Evolutionary conservation across 1,140 invertebrate genomes (phyloP), one percentile per base, ranked within the genome.

Genomic region (Ips nitidus): DNA sequence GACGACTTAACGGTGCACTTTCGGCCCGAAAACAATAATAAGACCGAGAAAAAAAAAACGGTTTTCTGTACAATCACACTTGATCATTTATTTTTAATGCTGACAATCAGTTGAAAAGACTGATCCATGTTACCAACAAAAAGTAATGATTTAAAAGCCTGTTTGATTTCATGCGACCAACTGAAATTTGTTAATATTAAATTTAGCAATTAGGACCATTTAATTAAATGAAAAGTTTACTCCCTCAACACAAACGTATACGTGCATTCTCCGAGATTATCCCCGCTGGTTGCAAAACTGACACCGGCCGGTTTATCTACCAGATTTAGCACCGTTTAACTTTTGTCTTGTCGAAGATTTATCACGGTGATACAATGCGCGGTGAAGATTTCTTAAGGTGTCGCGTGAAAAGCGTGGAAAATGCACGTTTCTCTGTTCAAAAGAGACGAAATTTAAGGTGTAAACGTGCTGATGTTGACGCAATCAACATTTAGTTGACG

Each of bases 271-370:
- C 7, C n/a, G 37, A 59, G 41, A 41, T 59, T 59, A n/a, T 59
- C 41, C 57, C 41, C 57, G 57, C 38, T 59, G 8, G 41, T 41
- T 41, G 57, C 57, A 8, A 3, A 59, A 59, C 57, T 68, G 66
- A 68, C 66, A 68, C 57, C 57, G 40, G 66, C 66, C 66, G 61
- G 41, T 68, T 68, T 68, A 68, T 68, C 58, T 68, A 66, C 64
- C 64, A 66, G 64, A 58, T 66, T 66, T 66, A 66, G 55, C 55
- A 66, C 64, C 64, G 64, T 66, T 66, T 66, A 58, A 58, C 64
- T 66, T 66, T 66, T 66, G 64, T 66, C 42, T 66, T 41, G 64
- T 42, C 4, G 22, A 66, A 58, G 64, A 66, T 66, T 66, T 66
- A 66, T 66, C 64, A 57, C 42, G 57, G 57, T 41, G 38, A 59